These are phyloP conservation scores for Lepus americanus DNA, from an alignment of 2,113 vertebrate species.

Conservation along the genomic window DNA sequence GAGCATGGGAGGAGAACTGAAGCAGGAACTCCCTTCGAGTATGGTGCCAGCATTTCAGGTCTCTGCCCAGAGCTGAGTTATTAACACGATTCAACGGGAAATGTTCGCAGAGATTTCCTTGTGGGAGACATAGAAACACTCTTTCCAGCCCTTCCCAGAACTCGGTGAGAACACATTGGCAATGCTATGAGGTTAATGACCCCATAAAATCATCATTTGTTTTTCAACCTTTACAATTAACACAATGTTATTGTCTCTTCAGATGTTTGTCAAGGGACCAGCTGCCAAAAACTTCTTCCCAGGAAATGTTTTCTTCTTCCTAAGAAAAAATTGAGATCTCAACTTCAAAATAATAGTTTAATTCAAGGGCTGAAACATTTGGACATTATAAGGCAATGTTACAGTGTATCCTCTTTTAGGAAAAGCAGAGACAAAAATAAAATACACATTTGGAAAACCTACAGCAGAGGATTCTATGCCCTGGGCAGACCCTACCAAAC, in stretches of 20 bases:
- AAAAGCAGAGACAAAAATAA: conserved; percentile 35
- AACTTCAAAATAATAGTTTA: conserved; percentile 39
- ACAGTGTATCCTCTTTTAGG: background rate
- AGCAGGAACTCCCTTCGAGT: background rate
- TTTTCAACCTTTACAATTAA: conserved; percentile 44
- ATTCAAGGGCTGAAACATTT: conserved; percentile 33
- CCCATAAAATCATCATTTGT: background rate
- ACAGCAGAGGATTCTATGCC: background rate
- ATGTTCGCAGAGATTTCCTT: background rate
- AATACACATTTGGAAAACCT: background rate
- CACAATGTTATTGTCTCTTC: background rate
- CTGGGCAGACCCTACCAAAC: background rate
- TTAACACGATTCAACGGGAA: background rate
- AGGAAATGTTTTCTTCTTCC: background rate
- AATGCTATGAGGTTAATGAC: background rate
- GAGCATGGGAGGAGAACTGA: background rate
- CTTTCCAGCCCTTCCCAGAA: background rate
- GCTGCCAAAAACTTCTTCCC: conserved; percentile 14
- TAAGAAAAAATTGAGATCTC: conserved; percentile 1
- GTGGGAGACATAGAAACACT: background rate
- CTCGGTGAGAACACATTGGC: conserved; percentile 8
- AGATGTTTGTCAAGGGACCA: conserved; percentile 18
- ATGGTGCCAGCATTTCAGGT: background rate
- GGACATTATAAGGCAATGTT: background rate
- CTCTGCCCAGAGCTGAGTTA: background rate